phyloP scores from a whole-genome alignment of 2,113 vertebrate species.

The Tiliqua scincoides region DNA sequence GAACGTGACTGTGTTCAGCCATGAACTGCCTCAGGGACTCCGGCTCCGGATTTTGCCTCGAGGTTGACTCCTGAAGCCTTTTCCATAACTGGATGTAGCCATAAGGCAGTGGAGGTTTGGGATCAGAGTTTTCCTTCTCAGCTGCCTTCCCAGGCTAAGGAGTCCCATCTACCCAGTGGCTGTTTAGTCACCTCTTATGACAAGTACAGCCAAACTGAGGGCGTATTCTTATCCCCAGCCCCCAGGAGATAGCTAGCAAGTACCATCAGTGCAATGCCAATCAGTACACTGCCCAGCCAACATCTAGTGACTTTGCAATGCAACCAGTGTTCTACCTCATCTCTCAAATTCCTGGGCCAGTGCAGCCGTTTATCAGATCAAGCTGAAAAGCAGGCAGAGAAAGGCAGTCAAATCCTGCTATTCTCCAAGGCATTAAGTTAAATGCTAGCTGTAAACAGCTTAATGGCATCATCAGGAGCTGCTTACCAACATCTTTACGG shows the following conservation, averaged over 20 bases:
- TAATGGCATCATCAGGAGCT: slow-evolving; percentile 39
- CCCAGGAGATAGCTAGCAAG: not conserved
- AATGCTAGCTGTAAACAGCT: slow-evolving; percentile 39
- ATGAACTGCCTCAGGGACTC: too few relatives aligned
- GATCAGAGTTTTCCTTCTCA: too few relatives aligned
- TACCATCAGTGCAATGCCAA: not conserved
- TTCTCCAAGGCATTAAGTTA: slow-evolving; percentile 23
- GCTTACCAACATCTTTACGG: slow-evolving; percentile 5
- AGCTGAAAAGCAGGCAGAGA: slow-evolving; percentile 9
- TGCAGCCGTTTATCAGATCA: not conserved
- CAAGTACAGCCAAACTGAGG: too few relatives aligned
- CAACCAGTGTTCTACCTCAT: not conserved
- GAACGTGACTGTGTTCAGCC: too few relatives aligned
- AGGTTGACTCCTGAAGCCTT: too few relatives aligned
- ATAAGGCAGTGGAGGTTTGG: too few relatives aligned
- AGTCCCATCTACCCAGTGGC: too few relatives aligned
- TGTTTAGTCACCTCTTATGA: too few relatives aligned
- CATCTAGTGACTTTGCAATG: not conserved
- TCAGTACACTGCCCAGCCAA: not conserved
- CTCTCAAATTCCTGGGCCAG: not conserved
- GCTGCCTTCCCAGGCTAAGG: too few relatives aligned
- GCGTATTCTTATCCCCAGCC: too few relatives aligned
- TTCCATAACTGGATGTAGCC: too few relatives aligned
- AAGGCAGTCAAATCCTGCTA: not conserved
- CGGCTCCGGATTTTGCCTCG: too few relatives aligned